Evolutionary conservation across 2,888 invertebrate species (phyloP).

Genomic region (Scaptomyza cyrtandrae): DNA sequence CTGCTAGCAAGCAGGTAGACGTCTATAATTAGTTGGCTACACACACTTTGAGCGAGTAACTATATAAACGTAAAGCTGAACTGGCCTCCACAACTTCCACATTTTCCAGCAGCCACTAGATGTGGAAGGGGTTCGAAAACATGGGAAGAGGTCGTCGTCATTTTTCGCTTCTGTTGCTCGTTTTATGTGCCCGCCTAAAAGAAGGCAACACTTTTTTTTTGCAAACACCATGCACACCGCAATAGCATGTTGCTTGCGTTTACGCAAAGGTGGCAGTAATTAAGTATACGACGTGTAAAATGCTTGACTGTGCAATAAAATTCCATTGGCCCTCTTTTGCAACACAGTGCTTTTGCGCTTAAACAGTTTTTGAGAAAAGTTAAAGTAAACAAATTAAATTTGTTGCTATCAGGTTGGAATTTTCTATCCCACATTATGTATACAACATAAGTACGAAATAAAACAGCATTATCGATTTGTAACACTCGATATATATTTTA

Average conservation of each 20-base stretch:
- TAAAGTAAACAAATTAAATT: background rate
- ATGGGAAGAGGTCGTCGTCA: conserved; percentile 1
- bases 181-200: conserved; percentile 17
- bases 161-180: background rate
- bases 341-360: too few relatives aligned
- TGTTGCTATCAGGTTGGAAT: too few relatives aligned
- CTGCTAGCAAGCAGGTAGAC: background rate
- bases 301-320: too few relatives aligned
- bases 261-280: conserved; percentile 13
- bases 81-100: conserved; percentile 37
- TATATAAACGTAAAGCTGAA: background rate
- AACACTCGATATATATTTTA: conserved; percentile 46
- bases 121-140: background rate
- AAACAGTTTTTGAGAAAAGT: too few relatives aligned
- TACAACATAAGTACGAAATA: background rate
- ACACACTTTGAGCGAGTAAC: conserved; percentile 9
- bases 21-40: conserved; percentile 43
- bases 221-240: background rate
- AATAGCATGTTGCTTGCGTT: conserved; percentile 20
- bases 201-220: conserved; percentile 22
- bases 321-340: too few relatives aligned
- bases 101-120: conserved; percentile 18
- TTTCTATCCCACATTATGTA: too few relatives aligned
- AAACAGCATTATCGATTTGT: background rate
- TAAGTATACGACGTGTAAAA: too few relatives aligned